Evolutionary conservation across 2,888 invertebrate genomes (phyloP).

Genomic region (Mycogona germanica): DNA sequence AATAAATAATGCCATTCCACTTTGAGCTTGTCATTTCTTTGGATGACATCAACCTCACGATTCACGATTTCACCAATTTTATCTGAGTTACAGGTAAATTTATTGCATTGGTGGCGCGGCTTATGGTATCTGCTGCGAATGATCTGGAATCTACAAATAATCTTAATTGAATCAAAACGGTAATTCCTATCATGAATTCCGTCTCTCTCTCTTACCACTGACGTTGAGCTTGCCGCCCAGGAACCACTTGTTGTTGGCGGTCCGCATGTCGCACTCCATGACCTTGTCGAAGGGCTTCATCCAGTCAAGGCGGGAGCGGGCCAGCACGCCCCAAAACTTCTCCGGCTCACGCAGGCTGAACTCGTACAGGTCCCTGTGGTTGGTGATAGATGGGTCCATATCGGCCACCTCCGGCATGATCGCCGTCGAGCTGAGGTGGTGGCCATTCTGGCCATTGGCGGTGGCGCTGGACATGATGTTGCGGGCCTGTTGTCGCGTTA

Average conservation of each 20-base stretch:
- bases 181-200: not conserved
- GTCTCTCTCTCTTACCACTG: constrained; percentile 33
- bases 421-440: not conserved
- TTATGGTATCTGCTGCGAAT: too few relatives aligned
- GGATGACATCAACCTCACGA: too few relatives aligned
- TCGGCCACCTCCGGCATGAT: constrained; percentile 21
- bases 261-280: constrained; percentile 30
- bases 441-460: not conserved
- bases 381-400: constrained; percentile 20
- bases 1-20: too few relatives aligned
- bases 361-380: constrained; percentile 31
- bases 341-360: constrained; percentile 32
- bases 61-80: too few relatives aligned
- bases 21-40: too few relatives aligned
- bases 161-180: not conserved
- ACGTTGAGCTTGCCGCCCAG: constrained; percentile 35
- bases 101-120: too few relatives aligned
- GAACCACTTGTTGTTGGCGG: constrained; percentile 34
- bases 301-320: constrained; percentile 32
- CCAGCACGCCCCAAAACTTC: constrained; percentile 35
- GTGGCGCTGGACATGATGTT: too few relatives aligned
- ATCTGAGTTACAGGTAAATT: too few relatives aligned
- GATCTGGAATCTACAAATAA: too few relatives aligned
- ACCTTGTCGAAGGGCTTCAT: constrained; percentile 30
- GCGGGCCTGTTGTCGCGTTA: too few relatives aligned